Conservation (phyloP, 2,113 vertebrate species). For the Anguilla rostrata region DNA sequence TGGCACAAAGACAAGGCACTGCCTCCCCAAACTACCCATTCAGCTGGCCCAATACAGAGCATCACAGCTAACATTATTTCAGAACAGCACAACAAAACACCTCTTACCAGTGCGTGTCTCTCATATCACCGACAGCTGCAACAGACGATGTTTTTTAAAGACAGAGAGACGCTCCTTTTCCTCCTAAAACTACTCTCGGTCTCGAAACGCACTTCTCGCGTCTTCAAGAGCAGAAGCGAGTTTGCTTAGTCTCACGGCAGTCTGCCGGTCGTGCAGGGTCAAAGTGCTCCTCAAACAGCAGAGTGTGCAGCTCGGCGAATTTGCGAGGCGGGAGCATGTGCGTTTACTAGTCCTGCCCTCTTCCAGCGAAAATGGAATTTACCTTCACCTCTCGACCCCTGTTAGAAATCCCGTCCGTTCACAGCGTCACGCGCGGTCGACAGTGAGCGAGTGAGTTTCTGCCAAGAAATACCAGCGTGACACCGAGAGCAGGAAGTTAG, state of each 20-base stretch:
- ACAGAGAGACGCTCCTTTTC: not conserved
- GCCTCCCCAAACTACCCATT: not conserved
- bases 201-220: not conserved
- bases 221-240: not conserved
- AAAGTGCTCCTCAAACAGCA: slow-evolving; percentile 57
- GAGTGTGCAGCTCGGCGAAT: not conserved
- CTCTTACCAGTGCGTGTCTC: not conserved
- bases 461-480: not conserved
- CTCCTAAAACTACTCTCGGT: not conserved
- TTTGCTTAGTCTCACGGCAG: slow-evolving; percentile 51
- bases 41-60: not conserved
- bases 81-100: not conserved
- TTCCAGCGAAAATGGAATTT: slow-evolving; percentile 11
- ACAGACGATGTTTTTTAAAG: not conserved
- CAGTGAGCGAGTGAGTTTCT: not conserved
- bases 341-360: not conserved
- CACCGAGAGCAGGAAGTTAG: not conserved
- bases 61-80: not conserved
- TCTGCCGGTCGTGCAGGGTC: slow-evolving; percentile 54
- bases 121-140: not conserved
- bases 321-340: not conserved
- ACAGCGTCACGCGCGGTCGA: not conserved
- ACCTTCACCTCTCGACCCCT: not conserved
- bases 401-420: not conserved
- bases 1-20: no score